Evolutionary conservation across 2,113 vertebrate species (phyloP), one percentile per base, ranked within the genome.

Genomic region (Halichoeres trimaculatus): DNA sequence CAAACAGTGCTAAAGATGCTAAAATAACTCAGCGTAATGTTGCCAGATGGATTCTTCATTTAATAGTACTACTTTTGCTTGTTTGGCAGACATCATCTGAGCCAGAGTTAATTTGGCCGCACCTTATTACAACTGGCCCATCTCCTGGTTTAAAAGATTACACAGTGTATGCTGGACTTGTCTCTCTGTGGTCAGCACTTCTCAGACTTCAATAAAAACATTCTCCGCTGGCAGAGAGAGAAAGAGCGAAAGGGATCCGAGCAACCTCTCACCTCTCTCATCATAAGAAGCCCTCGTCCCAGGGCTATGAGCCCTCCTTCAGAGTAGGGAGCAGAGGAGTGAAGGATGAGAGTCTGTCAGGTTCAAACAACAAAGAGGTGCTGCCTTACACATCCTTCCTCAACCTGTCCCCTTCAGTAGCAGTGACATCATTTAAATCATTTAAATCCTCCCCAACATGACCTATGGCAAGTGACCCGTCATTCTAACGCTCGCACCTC

Each of bases 331-430:
- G 73, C 38, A 59, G 78, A 84, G 73, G 80, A 86, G 74, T 85
- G 88, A 90, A 38, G 79, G 84, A 88, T 81, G 84, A 65, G 78
- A 88, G 77, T 83, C 77, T 85, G 89, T 89, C 90, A 90, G 87
- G 88, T 92, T 91, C 88, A 90, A 90, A 93, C 90, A 92, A 92
- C 91, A 92, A 92, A 92, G 90, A 88, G 89, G 85, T 87, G 84
- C 88, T 62, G 76, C 87, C 85, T 91, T 78, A 89, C 80, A 87
- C 88, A 91, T 90, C 80, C 83, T 85, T 92, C 87, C 81, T 84
- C 84, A 81, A 78, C 88, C 82, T 74, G 80, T 86, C 88, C 87
- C 88, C 89, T 85, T 90, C 82, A 82, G 87, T 90, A 85, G 86
- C 91, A 83, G 71, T 81, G 85, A 90, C 90, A 91, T 91, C 90